phyloP scores from a whole-genome alignment of 2,113 vertebrate genomes.

The Elgaria multicarinata region DNA sequence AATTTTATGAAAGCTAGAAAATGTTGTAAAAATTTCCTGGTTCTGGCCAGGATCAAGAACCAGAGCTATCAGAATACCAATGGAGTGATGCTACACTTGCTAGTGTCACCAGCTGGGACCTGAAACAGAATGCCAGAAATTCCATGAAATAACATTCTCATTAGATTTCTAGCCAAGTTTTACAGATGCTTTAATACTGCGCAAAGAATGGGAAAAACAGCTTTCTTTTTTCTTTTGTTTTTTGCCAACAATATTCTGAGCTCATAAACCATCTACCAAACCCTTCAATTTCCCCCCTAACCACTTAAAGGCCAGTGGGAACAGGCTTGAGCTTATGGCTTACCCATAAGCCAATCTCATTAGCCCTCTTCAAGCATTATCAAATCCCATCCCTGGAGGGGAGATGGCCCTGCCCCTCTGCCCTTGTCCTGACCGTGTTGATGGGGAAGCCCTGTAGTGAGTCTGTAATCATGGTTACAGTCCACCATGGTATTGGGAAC shows the following conservation, averaged over 20 bases:
- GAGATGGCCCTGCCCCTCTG: too few relatives aligned
- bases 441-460: too few relatives aligned
- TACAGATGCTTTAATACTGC: conserved; percentile 18
- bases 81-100: conserved; percentile 1
- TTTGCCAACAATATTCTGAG: background rate
- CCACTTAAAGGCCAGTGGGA: background rate
- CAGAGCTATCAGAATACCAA: conserved; percentile 18
- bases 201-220: conserved; percentile 8
- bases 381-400: too few relatives aligned
- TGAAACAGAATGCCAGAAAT: conserved; percentile 32
- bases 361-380: too few relatives aligned
- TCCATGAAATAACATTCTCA: conserved; percentile 27
- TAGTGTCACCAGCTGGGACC: conserved; percentile 32
- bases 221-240: too few relatives aligned
- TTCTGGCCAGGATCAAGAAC: conserved; percentile 15
- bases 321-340: background rate
- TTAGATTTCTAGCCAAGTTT: conserved; percentile 41
- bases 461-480: too few relatives aligned
- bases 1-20: background rate
- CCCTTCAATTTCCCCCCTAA: background rate
- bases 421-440: too few relatives aligned
- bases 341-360: background rate
- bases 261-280: background rate
- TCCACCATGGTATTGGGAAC: too few relatives aligned
- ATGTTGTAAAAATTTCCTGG: conserved; percentile 5